Conservation (phyloP, 2,888 invertebrate genomes). For the Mimumesa dahlbomi region DNA sequence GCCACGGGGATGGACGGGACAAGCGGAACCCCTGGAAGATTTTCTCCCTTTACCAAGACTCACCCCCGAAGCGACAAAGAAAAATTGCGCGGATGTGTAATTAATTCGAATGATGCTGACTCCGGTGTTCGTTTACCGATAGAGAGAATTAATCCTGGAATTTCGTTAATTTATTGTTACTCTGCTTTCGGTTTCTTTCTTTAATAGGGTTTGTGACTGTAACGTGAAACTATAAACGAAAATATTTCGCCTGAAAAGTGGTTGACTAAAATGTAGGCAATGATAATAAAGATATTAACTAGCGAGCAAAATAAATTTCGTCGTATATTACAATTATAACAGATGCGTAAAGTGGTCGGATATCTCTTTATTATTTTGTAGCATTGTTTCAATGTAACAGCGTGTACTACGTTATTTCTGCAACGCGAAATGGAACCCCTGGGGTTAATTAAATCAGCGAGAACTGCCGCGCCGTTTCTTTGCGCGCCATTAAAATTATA, state of each 20-base stretch:
- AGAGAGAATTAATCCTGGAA: too few species aligned
- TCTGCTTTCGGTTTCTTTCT: too few species aligned
- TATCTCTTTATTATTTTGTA: not conserved
- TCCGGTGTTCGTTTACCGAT: too few species aligned
- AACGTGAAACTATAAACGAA: too few species aligned
- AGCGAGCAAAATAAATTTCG: not conserved
- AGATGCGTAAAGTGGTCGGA: not conserved
- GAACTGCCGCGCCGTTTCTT: constrained; percentile 42
- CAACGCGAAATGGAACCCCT: constrained; percentile 56
- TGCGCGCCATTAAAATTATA: constrained; percentile 69
- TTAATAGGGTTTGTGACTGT: too few species aligned
- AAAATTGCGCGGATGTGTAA: constrained; percentile 38
- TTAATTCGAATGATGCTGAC: constrained; percentile 36
- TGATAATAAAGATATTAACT: too few species aligned
- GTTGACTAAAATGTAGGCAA: too few species aligned
- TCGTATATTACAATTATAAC: not conserved
- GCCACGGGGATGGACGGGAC: constrained; percentile 54
- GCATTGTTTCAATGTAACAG: constrained; percentile 9
- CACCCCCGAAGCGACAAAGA: too few species aligned
- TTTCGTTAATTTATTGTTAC: too few species aligned
- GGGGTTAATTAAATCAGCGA: constrained; percentile 67
- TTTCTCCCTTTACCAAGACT: constrained; percentile 21
- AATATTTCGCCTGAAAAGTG: too few species aligned
- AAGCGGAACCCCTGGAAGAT: constrained; percentile 24
- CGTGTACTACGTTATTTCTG: constrained; percentile 9